Base-by-base conservation (phyloP, 1,140 invertebrate genomes). In the Drosophila seguyi region DNA sequence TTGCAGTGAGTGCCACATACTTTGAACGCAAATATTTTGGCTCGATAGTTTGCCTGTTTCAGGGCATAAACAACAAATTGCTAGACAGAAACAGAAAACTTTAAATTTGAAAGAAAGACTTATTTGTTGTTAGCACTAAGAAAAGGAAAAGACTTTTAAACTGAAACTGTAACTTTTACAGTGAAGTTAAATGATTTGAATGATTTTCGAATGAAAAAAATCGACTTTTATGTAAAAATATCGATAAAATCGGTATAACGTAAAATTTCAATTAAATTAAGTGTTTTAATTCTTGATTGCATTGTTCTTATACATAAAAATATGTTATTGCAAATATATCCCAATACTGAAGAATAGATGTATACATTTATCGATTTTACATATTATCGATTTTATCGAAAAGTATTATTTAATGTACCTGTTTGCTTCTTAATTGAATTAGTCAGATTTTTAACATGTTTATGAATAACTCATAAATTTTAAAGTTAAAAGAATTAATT, bases 21-120 rank as follows among this genome's bases (percentile, higher is more conserved):
- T 65, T 75, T 42, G 29, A 62, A 63, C 29, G 47, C 68, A 78
- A 41, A 65, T 62, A 79, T 61, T 67, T 78, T 84, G 58, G 47
- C 38, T 52, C 72, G 75, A 66, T 86, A 79, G 66, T 59, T 69
- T 62, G 56, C 68, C 34, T 63, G 58, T 55, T 69, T 57, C 47
- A 34, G 45, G 62, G n/a, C 68, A 52, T 45, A 67, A 71, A 81
- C 20, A 44, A 50, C 39, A 76, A 55, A 29, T 34, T 34, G 53
- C 20, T 18, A 34, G 53, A 8, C 50, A 38, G 11, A 34, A 20
- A 0, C 10, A 41, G 29, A n/a, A 45, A 59, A 55, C 34, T 72
- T 81, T 66, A 61, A 75, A 50, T 53, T 45, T 45, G 14, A 44
- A 50, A 65, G 14, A 44, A 50, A 71, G 55, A 60, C 42, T 48